Evolutionary conservation across 2,888 invertebrate genomes (phyloP), one percentile per base, ranked within the genome.

Genomic region (Meloe dianella): DNA sequence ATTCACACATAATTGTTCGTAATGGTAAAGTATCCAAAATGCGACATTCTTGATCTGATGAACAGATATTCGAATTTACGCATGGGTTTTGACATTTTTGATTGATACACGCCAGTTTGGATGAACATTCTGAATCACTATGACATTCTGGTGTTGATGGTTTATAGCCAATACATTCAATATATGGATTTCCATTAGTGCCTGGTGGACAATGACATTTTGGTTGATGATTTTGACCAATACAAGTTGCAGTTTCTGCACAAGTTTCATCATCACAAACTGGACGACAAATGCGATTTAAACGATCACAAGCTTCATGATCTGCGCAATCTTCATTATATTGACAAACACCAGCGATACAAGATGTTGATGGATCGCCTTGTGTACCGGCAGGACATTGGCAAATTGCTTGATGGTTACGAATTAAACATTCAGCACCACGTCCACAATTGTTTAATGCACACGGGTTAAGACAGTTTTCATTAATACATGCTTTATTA

Each of bases 321-420:
- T 92, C 91, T 35, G 92, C 92, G 75, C 95, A 96, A 79, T 96
- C 95, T 77, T 95, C 94, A 79, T 95, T 94, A 82, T 93, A 94
- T 77, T 94, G 94, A 74, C 95, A 95, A 54, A 92, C 88, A 9
- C 92, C 93, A 1, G 91, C 89, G 66, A 95, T 91, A 79, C 96
- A 96, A 22, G 93, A 91, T 4, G 92, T 85, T 68, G 89, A 88
- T 2, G 95, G 92, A 83, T 94, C 91, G 54, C 95, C 95, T 83
- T 93, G 94, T 6, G 92, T 94, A 56, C 95, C 96, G 1, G 88
- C 84, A 54, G 95, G 95, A 81, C 96, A 96, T 66, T 89, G 87
- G 77, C 96, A 96, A 67, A 92, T 91, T 0, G 93, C 90, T 63
- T 88, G 88, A 80, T 96, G 96, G 51, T 90, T 90, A 70, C 90